phyloP scores from a whole-genome alignment of 2,797 vertebrate species.

The Gadopsis marmoratus region DNA sequence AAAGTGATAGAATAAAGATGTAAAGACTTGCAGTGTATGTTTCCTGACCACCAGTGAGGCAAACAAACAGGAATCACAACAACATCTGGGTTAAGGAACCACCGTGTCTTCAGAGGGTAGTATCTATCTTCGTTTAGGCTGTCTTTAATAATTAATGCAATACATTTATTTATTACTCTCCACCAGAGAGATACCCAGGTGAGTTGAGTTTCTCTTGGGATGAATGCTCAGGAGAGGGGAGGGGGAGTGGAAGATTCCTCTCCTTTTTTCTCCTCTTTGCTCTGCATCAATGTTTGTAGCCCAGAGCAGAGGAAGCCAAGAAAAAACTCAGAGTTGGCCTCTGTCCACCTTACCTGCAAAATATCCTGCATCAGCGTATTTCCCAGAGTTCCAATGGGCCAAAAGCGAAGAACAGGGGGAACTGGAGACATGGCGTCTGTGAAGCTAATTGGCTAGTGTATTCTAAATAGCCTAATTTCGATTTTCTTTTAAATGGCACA shows the following conservation, averaged over 20 bases:
- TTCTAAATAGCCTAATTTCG: slow-evolving; percentile 53
- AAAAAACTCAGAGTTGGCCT: slow-evolving; percentile 73
- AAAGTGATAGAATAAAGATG: slow-evolving; percentile 37
- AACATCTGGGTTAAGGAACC: slow-evolving; percentile 68
- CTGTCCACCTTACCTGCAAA: slow-evolving; percentile 82
- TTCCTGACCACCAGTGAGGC: slow-evolving; percentile 65
- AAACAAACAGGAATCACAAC: slow-evolving; percentile 72
- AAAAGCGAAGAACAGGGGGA: slow-evolving; percentile 44
- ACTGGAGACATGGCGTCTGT: slow-evolving; percentile 27
- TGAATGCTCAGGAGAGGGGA: slow-evolving; percentile 62
- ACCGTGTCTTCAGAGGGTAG: slow-evolving; percentile 72
- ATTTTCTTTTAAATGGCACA: slow-evolving; percentile 50
- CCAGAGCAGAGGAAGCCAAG: slow-evolving; percentile 74
- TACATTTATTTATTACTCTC: slow-evolving; percentile 82
- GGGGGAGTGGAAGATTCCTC: slow-evolving; percentile 69
- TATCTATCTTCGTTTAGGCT: slow-evolving; percentile 81
- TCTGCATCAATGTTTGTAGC: slow-evolving; percentile 77
- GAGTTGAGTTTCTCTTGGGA: slow-evolving; percentile 79
- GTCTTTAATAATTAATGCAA: slow-evolving; percentile 85
- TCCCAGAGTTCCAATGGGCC: slow-evolving; percentile 65
- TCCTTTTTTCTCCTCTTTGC: slow-evolving; percentile 55
- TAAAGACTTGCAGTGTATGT: slow-evolving; percentile 4
- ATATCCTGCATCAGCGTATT: slow-evolving; percentile 78
- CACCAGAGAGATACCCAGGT: slow-evolving; percentile 79
- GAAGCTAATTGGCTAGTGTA: slow-evolving; percentile 59